A percentile compares a stretch with the other conserved stretches of the same genome.
These are phyloP conservation scores for Cremastinae sp. DNA, from an alignment of 2,888 invertebrate genomes.

Conservation along the genomic window DNA sequence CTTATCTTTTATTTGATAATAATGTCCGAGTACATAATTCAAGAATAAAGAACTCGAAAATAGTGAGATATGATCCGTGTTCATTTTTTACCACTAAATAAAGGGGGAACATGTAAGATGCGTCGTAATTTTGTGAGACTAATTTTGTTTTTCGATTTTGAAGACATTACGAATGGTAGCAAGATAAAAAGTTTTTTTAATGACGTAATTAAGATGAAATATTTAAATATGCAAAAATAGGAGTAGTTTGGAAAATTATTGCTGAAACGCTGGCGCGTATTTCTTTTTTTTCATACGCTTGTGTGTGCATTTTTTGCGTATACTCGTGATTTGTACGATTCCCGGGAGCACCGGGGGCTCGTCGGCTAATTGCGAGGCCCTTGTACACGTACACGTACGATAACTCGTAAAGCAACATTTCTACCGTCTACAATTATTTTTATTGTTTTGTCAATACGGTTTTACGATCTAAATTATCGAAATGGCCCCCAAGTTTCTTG, in stretches of 20 bases:
- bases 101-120: neutral
- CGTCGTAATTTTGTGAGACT: neutral
- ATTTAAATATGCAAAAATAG: neutral
- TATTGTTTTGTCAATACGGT: slow-evolving; percentile 50
- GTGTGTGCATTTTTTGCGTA: neutral
- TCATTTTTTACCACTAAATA: too few relatives aligned
- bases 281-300: slow-evolving; percentile 1
- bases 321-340: slow-evolving; percentile 40
- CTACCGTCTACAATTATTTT: slow-evolving; percentile 46
- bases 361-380: slow-evolving; percentile 50
- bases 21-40: too few relatives aligned
- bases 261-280: neutral
- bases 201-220: neutral
- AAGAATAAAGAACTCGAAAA: too few relatives aligned
- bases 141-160: neutral
- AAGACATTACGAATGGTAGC: neutral
- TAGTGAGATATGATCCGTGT: too few relatives aligned
- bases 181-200: neutral
- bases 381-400: slow-evolving; percentile 12
- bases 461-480: slow-evolving; percentile 32
- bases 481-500: slow-evolving; percentile 7
- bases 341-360: slow-evolving; percentile 42
- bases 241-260: neutral
- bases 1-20: too few relatives aligned
- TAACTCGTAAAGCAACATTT: slow-evolving; percentile 28